phyloP scores from a whole-genome alignment of 2,113 vertebrate species.

The Ceyx melanurus region DNA sequence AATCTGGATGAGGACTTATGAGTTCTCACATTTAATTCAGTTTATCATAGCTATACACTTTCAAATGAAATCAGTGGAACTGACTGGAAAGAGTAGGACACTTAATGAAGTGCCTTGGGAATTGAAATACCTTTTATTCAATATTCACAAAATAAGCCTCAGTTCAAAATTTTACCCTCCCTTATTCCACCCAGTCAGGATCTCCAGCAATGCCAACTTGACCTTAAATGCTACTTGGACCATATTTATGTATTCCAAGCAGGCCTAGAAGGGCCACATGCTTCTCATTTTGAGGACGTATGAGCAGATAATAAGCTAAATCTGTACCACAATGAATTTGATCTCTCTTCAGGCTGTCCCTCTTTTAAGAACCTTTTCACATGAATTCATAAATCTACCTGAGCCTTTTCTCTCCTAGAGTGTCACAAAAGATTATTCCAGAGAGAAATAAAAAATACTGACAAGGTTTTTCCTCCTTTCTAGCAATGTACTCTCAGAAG shows the following conservation, averaged over 20 bases:
- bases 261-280: background rate
- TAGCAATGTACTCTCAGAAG: background rate
- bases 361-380: background rate
- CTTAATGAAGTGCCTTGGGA: constrained; percentile 16
- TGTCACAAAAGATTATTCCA: background rate
- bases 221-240: constrained; percentile 33
- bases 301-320: constrained; percentile 1
- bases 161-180: background rate
- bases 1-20: background rate
- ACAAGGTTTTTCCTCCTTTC: background rate
- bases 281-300: background rate
- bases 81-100: background rate
- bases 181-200: background rate
- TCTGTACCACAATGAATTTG: background rate
- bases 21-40: constrained; percentile 32
- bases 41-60: constrained; percentile 22
- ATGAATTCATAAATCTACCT: background rate
- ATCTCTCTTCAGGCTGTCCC: background rate
- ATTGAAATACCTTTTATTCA: background rate
- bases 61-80: constrained; percentile 17
- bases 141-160: background rate
- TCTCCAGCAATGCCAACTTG: background rate
- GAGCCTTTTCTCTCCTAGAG: background rate
- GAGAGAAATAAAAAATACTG: background rate
- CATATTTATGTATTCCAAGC: background rate